phyloP scores from a whole-genome alignment of 2,797 vertebrate genomes.

The Arrhamphus sclerolepis region DNA sequence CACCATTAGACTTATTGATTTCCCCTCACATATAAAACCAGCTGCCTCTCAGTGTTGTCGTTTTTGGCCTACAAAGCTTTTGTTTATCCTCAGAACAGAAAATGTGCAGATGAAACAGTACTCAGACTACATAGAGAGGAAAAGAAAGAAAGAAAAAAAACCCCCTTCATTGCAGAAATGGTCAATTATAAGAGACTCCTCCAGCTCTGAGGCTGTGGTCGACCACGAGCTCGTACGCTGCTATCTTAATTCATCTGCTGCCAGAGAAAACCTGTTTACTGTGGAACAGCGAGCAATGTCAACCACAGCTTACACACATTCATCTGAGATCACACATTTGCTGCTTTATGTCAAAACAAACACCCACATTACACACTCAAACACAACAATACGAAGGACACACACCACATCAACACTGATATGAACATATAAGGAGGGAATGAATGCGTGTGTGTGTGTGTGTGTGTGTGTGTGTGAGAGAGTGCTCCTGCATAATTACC shows the following conservation, averaged over 20 bases:
- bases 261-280: constrained; percentile 63
- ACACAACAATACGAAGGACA: constrained; percentile 41
- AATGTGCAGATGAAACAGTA: constrained; percentile 38
- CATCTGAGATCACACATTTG: constrained; percentile 71
- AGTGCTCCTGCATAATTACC: constrained; percentile 74
- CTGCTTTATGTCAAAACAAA: constrained; percentile 67
- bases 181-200: constrained; percentile 64
- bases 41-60: constrained; percentile 31
- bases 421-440: constrained; percentile 17
- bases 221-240: constrained; percentile 39
- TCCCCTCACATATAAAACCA: constrained; percentile 22
- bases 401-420: constrained; percentile 47
- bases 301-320: constrained; percentile 41
- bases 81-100: constrained; percentile 45
- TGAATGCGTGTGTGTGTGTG: too few relatives aligned
- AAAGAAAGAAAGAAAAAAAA: constrained; percentile 10
- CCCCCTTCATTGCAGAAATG: constrained; percentile 61
- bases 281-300: constrained; percentile 58
- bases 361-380: constrained; percentile 61
- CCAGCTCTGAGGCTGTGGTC: constrained; percentile 25
- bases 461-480: constrained; percentile 23
- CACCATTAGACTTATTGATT: constrained; percentile 45
- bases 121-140: constrained; percentile 30
- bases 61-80: constrained; percentile 44
- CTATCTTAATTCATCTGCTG: constrained; percentile 55